A percentile compares a stretch with the other conserved stretches of the same genome.
Evolutionary conservation across 2,888 invertebrate genomes (phyloP).

Genomic region (Eremobia ochroleuca): DNA sequence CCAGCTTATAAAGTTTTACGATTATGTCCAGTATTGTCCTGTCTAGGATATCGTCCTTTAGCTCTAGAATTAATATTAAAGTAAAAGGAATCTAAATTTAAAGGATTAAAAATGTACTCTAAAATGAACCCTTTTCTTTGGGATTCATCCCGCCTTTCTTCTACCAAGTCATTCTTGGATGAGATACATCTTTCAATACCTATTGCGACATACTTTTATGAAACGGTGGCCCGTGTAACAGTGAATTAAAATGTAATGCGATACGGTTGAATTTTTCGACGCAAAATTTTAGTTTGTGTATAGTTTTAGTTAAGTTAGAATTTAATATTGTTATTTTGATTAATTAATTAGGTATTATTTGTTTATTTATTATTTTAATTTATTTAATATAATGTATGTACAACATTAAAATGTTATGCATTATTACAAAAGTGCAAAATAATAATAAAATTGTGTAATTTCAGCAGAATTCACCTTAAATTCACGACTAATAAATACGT

Average conservation of each 20-base stretch:
- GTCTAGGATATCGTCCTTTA: constrained; percentile 24
- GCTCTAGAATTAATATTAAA: neutral
- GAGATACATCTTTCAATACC: neutral
- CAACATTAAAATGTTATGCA: too few relatives aligned
- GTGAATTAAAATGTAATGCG: neutral
- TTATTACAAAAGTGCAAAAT: constrained; percentile 10
- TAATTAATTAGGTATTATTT: too few relatives aligned
- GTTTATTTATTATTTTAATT: too few relatives aligned
- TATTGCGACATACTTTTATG: neutral
- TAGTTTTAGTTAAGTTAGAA: too few relatives aligned
- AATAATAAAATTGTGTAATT: too few relatives aligned
- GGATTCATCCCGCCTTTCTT: neutral
- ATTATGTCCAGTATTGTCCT: constrained; percentile 35
- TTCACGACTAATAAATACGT: neutral
- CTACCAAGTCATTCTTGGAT: neutral
- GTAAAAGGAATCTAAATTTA: neutral
- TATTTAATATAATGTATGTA: too few relatives aligned
- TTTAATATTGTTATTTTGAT: too few relatives aligned
- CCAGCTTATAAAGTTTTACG: constrained; percentile 54
- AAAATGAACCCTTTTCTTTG: neutral
- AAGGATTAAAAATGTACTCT: neutral
- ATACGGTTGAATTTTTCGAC: too few relatives aligned
- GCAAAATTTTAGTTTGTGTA: too few relatives aligned
- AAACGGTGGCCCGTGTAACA: neutral
- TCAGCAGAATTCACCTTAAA: neutral